Base-by-base conservation (phyloP, 2,797 vertebrate species). In the Tamandua tetradactyla region DNA sequence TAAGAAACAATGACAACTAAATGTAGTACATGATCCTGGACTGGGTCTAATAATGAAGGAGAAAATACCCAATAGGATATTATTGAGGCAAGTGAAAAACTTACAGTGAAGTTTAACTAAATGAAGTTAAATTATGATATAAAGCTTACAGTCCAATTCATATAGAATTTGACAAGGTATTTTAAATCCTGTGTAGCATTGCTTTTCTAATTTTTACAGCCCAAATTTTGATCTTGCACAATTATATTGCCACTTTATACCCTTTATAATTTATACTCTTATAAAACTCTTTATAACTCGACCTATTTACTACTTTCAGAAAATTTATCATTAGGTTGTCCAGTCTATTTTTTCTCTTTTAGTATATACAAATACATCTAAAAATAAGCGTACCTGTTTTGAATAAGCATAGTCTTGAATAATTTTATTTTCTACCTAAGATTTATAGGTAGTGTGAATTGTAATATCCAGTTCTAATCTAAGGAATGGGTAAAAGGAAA, bases 341-440 rank as follows among this genome's bases (percentile, higher is more conserved):
- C 35, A 6, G 55, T 44, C 49, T 90, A 68, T 61, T 69, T 22
- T 71, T 72, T 17, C 85, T 23, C 35, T 30, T 85, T 52, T 89
- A 44, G 90, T 44, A 62, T 76, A 52, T 78, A 18, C 62, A 69
- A 47, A 64, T 71, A 32, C 30, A 37, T 71, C 85, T 78, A 20
- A 76, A 79, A 35, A 42, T 84, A 85, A 72, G 13, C 81, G 12
- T 75, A 83, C 55, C 57, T 49, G 18, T 93, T 78, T 84, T 42
- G 44, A 81, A 75, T 17, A 68, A 88, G 27, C 42, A 93, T n/a
- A 91, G 40, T 8, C 40, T 71, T 79, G 62, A 78, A 14, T 79
- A 86, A 93, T 90, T 74, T 68, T 74, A 72, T 30, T 79, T 88
- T 84, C 47, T 94, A 17, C 40, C 25, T 68, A 93, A 90, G 86